Percentiles rank a stretch among this genome's conserved stretches.
phyloP scores from a whole-genome alignment of 2,113 vertebrate species.

The Amphiprion ocellaris region DNA sequence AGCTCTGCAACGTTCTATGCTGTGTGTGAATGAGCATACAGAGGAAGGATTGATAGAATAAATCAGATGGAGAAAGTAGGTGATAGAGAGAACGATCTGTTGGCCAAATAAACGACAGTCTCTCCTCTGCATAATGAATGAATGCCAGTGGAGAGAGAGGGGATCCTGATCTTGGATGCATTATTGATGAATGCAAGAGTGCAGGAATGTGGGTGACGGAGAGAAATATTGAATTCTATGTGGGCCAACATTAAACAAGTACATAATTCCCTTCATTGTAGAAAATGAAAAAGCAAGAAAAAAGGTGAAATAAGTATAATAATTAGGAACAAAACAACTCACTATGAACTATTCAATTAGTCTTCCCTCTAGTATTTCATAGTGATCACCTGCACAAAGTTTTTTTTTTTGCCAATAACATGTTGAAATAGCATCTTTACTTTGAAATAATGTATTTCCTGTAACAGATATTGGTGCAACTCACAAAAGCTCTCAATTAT shows the following conservation, averaged over 20 bases:
- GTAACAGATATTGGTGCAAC: too few relatives aligned
- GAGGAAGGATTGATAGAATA: constrained; percentile 7
- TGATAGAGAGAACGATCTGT: constrained; percentile 17
- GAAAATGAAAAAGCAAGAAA: neutral
- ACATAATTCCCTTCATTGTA: neutral
- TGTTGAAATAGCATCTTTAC: neutral
- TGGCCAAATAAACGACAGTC: constrained; percentile 15
- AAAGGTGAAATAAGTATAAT: neutral
- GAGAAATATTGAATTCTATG: constrained; percentile 3
- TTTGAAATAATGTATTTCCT: too few relatives aligned
- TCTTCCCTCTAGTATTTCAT: too few relatives aligned
- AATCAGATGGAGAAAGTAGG: constrained; percentile 22
- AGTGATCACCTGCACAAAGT: too few relatives aligned
- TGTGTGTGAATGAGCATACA: constrained; percentile 26
- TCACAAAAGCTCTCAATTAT: neutral
- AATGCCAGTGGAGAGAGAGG: constrained; percentile 14
- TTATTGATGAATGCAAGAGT: constrained; percentile 42
- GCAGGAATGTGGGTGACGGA: constrained; percentile 26
- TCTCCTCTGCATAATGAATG: constrained; percentile 43
- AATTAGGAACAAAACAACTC: too few relatives aligned
- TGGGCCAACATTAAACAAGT: constrained; percentile 2
- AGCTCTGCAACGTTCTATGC: constrained; percentile 45
- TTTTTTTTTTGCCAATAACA: neutral
- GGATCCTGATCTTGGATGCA: constrained; percentile 42
- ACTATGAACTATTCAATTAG: too few relatives aligned